Evolutionary conservation across 2,797 vertebrate species (phyloP).

Genomic region (Halcyon smyrnensis): DNA sequence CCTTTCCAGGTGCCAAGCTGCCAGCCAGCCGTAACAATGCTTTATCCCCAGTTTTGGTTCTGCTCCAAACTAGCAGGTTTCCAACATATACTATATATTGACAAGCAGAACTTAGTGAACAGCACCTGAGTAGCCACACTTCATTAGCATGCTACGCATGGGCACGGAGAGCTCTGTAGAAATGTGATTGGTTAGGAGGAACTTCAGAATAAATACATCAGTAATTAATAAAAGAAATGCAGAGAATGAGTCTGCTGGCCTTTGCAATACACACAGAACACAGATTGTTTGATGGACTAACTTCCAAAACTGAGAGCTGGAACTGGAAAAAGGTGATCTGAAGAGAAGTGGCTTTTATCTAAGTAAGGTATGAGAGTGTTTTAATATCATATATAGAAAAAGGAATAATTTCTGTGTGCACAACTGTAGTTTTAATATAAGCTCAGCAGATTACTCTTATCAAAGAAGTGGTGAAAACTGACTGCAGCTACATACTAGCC

Average conservation of each 20-base stretch:
- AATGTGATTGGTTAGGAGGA: not conserved
- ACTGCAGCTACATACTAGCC: conserved; percentile 16
- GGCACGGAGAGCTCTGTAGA: not conserved
- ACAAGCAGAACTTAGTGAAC: not conserved
- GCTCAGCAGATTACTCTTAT: not conserved
- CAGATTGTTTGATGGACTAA: not conserved
- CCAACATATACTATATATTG: not conserved
- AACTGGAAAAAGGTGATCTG: not conserved
- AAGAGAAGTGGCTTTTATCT: not conserved
- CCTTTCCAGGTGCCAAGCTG: not conserved
- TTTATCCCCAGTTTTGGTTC: not conserved
- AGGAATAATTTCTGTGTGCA: not conserved
- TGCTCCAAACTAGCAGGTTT: conserved; percentile 21
- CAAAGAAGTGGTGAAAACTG: conserved; percentile 46
- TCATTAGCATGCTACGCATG: not conserved
- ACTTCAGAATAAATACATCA: not conserved
- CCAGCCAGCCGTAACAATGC: not conserved
- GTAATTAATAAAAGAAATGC: not conserved
- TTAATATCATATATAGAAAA: not conserved
- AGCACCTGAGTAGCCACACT: not conserved
- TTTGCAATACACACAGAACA: not conserved
- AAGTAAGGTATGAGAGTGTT: not conserved
- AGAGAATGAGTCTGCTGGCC: not conserved
- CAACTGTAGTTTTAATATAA: not conserved
- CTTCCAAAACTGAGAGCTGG: not conserved